Base-by-base conservation (phyloP, 2,113 vertebrate species). In the Tamias sibiricus region DNA sequence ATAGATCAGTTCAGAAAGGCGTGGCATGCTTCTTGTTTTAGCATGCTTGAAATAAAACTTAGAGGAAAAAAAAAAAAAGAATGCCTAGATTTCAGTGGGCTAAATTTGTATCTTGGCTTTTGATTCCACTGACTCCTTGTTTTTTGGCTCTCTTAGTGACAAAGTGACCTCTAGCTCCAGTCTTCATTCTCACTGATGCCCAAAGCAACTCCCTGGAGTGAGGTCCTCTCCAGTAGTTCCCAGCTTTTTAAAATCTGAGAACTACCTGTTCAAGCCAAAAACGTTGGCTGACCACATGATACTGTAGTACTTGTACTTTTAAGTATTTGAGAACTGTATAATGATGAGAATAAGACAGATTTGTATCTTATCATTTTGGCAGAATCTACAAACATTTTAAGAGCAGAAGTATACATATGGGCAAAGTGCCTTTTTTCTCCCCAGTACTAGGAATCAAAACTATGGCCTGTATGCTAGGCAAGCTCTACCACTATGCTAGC, bases 191-290 rank as follows among this genome's bases (percentile, higher is more conserved):
- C 49, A 87, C 30, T 42, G 75, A 32, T 7, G 49, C 54, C 35
- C n/a, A 54, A 92, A 75, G 17, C 47, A 79, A 57, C 16, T 77
- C 62, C 49, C 42, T 75, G 16, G 52, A 69, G 71, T 83, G 71
- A 90, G 32, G 30, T 47, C 44, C 77, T 90, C 47, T 30, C 62
- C 17, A 37, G 26, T 16, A 69, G 26, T 72, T 96, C 30, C 85
- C 35, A 94, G 57, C 24, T 52, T 93, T 92, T 95, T 72, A 49
- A 87, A 94, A 80, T 71, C 49, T 44, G 72, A 97, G 42, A 87
- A 74, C 87, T 88, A 52, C 49, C 42, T 68, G 64, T 94, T 79
- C 92, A 92, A 96, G 85, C 35, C 44, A 90, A 94, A 96, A 92
- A 57, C 80, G 28, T 66, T 80, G 54, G 6, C 76, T 76, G 64